Base-by-base conservation (phyloP, 2,888 invertebrate species). In the Tipula vernalis region DNA sequence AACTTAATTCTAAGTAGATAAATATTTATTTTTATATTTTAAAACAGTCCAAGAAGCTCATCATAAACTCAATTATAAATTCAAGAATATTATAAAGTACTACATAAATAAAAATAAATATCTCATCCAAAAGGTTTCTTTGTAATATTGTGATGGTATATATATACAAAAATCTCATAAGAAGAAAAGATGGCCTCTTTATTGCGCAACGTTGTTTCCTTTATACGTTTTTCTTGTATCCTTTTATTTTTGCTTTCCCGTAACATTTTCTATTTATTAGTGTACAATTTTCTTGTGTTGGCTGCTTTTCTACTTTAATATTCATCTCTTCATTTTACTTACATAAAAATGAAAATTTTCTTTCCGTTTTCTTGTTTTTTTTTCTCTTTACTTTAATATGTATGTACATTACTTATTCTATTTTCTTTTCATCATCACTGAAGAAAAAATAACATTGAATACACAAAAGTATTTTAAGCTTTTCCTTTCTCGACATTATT, bases 261-360 rank as follows among this genome's bases (percentile, higher is more conserved):
- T 71, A 71, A 71, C 28, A 71, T 71, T 71, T 71, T 71, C 71
- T 71, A 71, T 71, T 71, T 71, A 71, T 71, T 71, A 71, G 71
- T 71, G 71, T 12, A 71, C 71, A 71, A 28, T 71, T 71, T 71
- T 71, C 71, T 28, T 71, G 71, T 71, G 28, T 71, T 71, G 71
- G 71, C 28, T 71, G 28, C 28, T 71, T 71, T 28, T 28, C 71
- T 71, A 28, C 71, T 71, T 18, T 71, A 71, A 71, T 71, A 71
- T 71, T 71, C 71, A 71, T 71, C 71, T 71, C 71, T 71, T 71
- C 71, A 71, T 71, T 71, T 71, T 71, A 71, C 71, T 71, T 71
- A 71, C 71, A 71, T 71, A 71, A 71, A 71, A 71, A 71, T 18
- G 51, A 51, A 51, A 51, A 71, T 71, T 71, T 71, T 28, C 18